Conservation (phyloP, 2,113 vertebrate species). For the Hippocampus zosterae region DNA sequence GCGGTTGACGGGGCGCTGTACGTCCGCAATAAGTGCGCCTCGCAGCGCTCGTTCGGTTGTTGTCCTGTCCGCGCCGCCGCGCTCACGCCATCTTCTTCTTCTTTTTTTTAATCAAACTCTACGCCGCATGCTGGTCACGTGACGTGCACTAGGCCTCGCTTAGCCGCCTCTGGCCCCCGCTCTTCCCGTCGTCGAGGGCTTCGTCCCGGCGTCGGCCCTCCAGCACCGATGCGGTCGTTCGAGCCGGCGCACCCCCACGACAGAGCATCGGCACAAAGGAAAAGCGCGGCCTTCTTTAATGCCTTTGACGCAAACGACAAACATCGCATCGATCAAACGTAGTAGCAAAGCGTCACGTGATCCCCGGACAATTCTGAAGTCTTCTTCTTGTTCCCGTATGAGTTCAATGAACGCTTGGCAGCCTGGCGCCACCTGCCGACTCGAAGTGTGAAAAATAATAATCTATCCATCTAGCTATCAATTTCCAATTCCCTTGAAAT, state of each 20-base stretch:
- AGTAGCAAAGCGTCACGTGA: slow-evolving; percentile 75
- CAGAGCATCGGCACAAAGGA: slow-evolving; percentile 5
- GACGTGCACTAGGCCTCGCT: slow-evolving; percentile 58
- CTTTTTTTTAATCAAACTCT: slow-evolving; percentile 67
- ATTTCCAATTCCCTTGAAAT: no score
- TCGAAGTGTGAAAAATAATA: neutral
- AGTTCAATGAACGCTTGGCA: no score
- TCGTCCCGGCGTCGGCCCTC: neutral
- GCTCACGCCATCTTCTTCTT: slow-evolving; percentile 87
- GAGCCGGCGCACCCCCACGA: neutral
- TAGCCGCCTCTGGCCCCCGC: slow-evolving; percentile 14
- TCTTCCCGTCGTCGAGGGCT: neutral
- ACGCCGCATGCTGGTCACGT: slow-evolving; percentile 79
- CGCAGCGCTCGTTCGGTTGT: slow-evolving; percentile 48
- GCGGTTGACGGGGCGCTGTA: slow-evolving; percentile 16
- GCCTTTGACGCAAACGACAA: slow-evolving; percentile 54
- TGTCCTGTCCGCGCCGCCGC: slow-evolving; percentile 73
- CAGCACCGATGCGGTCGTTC: neutral
- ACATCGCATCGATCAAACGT: slow-evolving; percentile 70
- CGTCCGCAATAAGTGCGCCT: slow-evolving; percentile 15
- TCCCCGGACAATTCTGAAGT: slow-evolving; percentile 3
- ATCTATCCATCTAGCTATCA: no score
- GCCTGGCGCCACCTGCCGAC: neutral
- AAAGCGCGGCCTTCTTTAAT: slow-evolving; percentile 42
- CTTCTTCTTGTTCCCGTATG: slow-evolving; percentile 20